These are phyloP conservation scores for Brachionus koreanus DNA, from an alignment of 1,140 invertebrate genomes.

Conservation along the genomic window DNA sequence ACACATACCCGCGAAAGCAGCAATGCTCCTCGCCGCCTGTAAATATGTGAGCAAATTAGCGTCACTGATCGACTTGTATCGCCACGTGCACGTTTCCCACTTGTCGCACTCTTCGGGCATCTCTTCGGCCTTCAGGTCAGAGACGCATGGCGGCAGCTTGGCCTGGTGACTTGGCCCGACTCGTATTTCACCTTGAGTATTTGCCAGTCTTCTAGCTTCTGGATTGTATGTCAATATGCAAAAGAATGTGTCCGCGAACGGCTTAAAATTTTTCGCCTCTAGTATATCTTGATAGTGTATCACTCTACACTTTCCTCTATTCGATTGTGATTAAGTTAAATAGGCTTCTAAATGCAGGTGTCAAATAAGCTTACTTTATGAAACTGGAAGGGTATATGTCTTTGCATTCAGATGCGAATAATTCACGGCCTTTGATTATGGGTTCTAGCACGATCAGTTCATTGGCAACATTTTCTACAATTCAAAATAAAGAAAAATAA, in stretches of 20 bases:
- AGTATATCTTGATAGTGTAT: conserved; percentile 61
- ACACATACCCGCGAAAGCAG: conserved; percentile 91
- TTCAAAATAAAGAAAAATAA: not conserved
- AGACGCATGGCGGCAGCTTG: conserved; percentile 73
- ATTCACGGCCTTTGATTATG: conserved; percentile 42
- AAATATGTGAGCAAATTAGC: conserved; percentile 94
- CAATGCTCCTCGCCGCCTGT: conserved; percentile 74
- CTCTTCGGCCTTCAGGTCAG: conserved; percentile 64
- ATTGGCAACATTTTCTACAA: conserved; percentile 35
- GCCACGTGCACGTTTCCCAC: conserved; percentile 85
- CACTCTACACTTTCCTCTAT: conserved; percentile 61
- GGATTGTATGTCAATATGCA: conserved; percentile 64
- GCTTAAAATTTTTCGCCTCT: conserved; percentile 50
- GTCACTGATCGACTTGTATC: conserved; percentile 76
- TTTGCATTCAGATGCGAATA: conserved; percentile 43
- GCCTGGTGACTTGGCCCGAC: conserved; percentile 89
- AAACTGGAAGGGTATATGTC: conserved; percentile 34
- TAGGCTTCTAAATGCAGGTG: not conserved
- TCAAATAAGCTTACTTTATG: conserved; percentile 2
- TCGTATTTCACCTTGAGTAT: conserved; percentile 87
- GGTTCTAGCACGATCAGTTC: conserved; percentile 37
- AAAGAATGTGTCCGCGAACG: conserved; percentile 59
- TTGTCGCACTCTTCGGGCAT: conserved; percentile 71
- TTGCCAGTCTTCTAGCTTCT: conserved; percentile 67
- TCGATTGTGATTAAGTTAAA: not conserved